phyloP scores from a whole-genome alignment of 2,888 invertebrate species.

The Teleogryllus oceanicus region DNA sequence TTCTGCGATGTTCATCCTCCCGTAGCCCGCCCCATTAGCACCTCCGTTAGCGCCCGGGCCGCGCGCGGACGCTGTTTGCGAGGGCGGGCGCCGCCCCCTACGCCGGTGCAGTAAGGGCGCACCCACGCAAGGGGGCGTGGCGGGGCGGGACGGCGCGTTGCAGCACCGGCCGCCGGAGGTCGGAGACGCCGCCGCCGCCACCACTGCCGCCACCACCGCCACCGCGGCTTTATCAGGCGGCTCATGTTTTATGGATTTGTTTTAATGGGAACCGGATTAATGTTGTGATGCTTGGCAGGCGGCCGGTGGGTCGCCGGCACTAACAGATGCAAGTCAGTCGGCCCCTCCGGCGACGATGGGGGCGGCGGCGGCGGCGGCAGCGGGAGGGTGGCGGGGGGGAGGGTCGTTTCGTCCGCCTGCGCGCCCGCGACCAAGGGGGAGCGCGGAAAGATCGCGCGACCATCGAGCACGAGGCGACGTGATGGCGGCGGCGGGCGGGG shows the following conservation, averaged over 20 bases:
- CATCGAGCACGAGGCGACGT: not conserved
- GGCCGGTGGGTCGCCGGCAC: slow-evolving; percentile 19
- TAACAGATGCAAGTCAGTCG: slow-evolving; percentile 30
- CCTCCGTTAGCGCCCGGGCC: no score
- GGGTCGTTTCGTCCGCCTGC: not conserved
- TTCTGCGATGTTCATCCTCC: no score
- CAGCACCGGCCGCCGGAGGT: not conserved
- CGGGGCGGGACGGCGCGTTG: not conserved
- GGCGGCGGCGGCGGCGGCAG: not conserved
- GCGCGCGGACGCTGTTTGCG: no score
- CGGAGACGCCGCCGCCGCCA: not conserved
- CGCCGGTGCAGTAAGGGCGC: not conserved
- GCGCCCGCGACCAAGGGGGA: not conserved
- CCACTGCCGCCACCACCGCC: not conserved
- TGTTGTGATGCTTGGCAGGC: slow-evolving; percentile 37
- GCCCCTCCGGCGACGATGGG: slow-evolving; percentile 2
- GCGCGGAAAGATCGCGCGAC: slow-evolving; percentile 9
- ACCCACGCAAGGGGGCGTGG: slow-evolving; percentile 24
- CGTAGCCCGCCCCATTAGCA: no score
- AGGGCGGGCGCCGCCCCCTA: no score
- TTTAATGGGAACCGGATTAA: slow-evolving; percentile 38
- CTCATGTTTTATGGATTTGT: slow-evolving; percentile 39
- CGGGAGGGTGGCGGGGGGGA: no score
- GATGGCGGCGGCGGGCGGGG: not conserved
- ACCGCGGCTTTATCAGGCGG: slow-evolving; percentile 27